A percentile compares a stretch with the other conserved stretches of the same genome.
These are phyloP conservation scores for Pyxicephalus adspersus DNA, from an alignment of 2,113 vertebrate species.

Conservation along the genomic window DNA sequence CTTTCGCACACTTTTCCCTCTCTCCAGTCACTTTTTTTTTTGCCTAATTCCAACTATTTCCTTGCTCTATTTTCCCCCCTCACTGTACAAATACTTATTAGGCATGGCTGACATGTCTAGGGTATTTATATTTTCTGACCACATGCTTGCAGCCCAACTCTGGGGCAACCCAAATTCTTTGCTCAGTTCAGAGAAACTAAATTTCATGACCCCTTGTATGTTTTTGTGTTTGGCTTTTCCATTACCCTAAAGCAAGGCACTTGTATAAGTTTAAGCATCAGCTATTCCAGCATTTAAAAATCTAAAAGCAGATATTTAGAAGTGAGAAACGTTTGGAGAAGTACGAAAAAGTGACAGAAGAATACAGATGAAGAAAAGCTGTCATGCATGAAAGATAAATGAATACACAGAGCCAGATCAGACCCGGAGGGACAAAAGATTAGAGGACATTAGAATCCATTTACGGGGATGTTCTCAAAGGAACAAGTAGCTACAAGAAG, in stretches of 20 bases:
- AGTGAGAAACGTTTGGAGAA: not conserved
- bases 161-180: no score
- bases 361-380: conserved; percentile 48
- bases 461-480: conserved; percentile 47
- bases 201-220: no score
- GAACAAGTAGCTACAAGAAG: conserved; percentile 54
- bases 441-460: conserved; percentile 55
- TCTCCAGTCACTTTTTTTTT: no score
- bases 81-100: no score
- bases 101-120: no score
- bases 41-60: no score
- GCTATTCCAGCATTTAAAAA: conserved; percentile 2
- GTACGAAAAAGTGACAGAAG: conserved; percentile 7
- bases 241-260: not conserved
- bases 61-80: no score
- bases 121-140: no score
- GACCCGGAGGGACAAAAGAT: conserved; percentile 52
- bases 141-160: no score
- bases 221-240: no score
- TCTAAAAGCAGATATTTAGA: conserved; percentile 2
- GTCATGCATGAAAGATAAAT: conserved; percentile 54
- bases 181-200: no score
- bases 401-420: conserved; percentile 45
- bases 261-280: not conserved
- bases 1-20: no score